phyloP scores from a whole-genome alignment of 2,888 invertebrate genomes.

The Tiphia femorata region DNA sequence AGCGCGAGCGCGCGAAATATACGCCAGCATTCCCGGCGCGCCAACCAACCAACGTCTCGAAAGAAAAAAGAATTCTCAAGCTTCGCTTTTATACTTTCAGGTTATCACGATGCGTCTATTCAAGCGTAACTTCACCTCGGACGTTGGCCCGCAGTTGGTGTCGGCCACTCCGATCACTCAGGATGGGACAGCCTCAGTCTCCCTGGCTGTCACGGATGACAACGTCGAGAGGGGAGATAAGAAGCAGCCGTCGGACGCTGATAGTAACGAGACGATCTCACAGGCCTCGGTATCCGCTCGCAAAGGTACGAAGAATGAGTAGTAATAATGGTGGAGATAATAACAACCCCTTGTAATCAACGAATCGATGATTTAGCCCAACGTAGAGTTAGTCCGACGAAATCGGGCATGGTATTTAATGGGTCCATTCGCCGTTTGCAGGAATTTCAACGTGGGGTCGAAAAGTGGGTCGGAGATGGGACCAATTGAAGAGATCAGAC shows the following conservation, averaged over 20 bases:
- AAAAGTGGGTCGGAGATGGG: slow-evolving; percentile 74
- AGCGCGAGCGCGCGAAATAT: too few species aligned
- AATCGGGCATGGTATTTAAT: too few species aligned
- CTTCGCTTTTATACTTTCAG: too few species aligned
- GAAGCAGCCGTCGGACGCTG: slow-evolving; percentile 7
- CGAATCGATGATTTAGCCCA: too few species aligned
- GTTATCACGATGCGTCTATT: slow-evolving; percentile 70
- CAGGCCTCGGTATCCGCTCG: slow-evolving; percentile 32
- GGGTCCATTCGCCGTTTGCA: slow-evolving; percentile 49
- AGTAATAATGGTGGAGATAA: neutral
- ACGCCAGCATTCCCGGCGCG: too few species aligned
- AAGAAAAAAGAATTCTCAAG: too few species aligned
- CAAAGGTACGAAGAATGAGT: slow-evolving; percentile 37
- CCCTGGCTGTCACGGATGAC: slow-evolving; percentile 13
- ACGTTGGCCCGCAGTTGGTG: slow-evolving; percentile 74
- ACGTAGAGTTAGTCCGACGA: too few species aligned
- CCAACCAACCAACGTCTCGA: too few species aligned
- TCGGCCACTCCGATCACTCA: slow-evolving; percentile 60
- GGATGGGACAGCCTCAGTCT: slow-evolving; percentile 39
- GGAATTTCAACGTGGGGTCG: slow-evolving; percentile 75
- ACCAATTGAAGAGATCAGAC: slow-evolving; percentile 73
- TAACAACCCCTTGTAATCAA: neutral
- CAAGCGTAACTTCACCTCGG: slow-evolving; percentile 71
- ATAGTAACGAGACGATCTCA: slow-evolving; percentile 19
- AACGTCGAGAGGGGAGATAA: slow-evolving; percentile 13